A percentile compares a stretch with the other conserved stretches of the same genome.
These are phyloP conservation scores for Blera fallax DNA, from an alignment of 2,888 invertebrate genomes.

Conservation along the genomic window DNA sequence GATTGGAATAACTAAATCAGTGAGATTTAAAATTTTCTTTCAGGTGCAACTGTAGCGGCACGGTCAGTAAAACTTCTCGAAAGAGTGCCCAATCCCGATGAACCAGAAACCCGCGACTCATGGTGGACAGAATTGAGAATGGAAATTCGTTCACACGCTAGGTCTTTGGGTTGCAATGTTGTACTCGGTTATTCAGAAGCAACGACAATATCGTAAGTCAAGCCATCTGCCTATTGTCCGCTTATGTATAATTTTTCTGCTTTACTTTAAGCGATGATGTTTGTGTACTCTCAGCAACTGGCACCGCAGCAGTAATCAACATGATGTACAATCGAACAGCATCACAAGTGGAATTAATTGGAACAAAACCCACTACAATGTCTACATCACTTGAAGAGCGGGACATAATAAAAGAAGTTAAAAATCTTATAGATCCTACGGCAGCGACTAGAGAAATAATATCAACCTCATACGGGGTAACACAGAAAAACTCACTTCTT, in stretches of 20 bases:
- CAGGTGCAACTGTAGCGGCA: conserved; percentile 91
- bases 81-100: conserved; percentile 91
- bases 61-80: conserved; percentile 92
- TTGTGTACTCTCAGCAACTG: conserved; percentile 95
- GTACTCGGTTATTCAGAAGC: conserved; percentile 97
- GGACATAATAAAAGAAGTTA: conserved; percentile 77
- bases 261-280: conserved; percentile 91
- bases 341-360: conserved; percentile 78
- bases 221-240: not conserved
- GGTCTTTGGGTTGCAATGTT: conserved; percentile 95
- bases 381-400: conserved; percentile 83
- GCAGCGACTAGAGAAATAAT: conserved; percentile 74
- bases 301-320: conserved; percentile 94
- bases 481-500: conserved; percentile 39
- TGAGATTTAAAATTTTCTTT: not conserved
- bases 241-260: conserved; percentile 35
- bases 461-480: conserved; percentile 74
- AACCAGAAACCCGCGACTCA: conserved; percentile 94
- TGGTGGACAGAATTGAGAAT: conserved; percentile 99
- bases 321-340: conserved; percentile 82
- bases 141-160: conserved; percentile 96
- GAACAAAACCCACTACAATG: conserved; percentile 78
- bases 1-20: not conserved
- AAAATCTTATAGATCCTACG: conserved; percentile 39
- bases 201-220: conserved; percentile 92